A percentile compares a stretch with the other conserved stretches of the same genome.
phyloP scores from a whole-genome alignment of 2,113 vertebrate genomes.

The Hemiprocne comata region DNA sequence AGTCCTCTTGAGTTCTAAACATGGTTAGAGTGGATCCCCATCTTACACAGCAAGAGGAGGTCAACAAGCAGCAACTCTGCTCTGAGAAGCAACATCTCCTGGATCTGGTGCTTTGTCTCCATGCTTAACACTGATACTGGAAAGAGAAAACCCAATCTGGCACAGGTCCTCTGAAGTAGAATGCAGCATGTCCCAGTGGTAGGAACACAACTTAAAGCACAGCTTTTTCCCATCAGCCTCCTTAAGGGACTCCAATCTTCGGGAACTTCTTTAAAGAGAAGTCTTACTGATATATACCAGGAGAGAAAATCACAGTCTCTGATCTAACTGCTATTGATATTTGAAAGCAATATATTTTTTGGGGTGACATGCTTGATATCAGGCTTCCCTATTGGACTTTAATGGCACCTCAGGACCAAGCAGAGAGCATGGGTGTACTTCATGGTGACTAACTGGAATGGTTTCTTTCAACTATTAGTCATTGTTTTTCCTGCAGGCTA shows the following conservation, averaged over 20 bases:
- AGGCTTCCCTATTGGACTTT: not conserved
- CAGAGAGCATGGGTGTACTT: conserved; percentile 12
- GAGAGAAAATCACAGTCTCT: not conserved
- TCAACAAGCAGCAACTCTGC: not conserved
- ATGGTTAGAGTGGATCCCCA: not conserved
- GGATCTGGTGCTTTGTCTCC: not conserved
- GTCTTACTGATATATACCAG: not conserved
- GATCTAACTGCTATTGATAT: not conserved
- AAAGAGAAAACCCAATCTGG: not conserved
- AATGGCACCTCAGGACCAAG: not conserved
- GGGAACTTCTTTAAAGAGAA: not conserved
- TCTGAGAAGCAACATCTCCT: not conserved
- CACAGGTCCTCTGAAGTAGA: not conserved
- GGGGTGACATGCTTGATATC: conserved; percentile 22
- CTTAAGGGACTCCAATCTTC: not conserved
- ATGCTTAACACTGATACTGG: not conserved
- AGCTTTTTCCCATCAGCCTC: not conserved
- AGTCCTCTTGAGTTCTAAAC: not conserved
- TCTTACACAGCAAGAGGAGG: not conserved
- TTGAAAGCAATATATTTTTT: not conserved
- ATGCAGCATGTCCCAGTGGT: not conserved
- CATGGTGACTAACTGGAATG: conserved; percentile 39
- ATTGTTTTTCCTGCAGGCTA: conserved; percentile 61
- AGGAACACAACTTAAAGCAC: not conserved
- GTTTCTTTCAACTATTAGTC: conserved; percentile 43